Base-by-base conservation (phyloP, 2,888 invertebrate genomes). In the Troglohyphantes excavatus region DNA sequence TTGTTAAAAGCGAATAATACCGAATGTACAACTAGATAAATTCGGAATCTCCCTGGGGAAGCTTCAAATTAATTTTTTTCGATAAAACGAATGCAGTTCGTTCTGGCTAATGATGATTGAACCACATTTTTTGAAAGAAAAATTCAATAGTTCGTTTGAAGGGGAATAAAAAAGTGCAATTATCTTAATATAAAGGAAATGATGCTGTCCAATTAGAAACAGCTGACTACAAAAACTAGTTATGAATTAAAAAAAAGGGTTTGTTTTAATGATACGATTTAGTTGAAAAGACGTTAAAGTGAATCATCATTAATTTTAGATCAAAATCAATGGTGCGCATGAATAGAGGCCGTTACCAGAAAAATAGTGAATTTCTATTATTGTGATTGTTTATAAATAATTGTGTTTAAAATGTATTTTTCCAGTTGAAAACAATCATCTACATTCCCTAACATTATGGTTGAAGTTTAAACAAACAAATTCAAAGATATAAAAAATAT, bases 131-230 rank as follows among this genome's bases (percentile, higher is more conserved):
- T 29, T 46, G 29, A 53, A 78, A 78, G 26, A 17, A 68, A 53
- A 29, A n/a, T 17, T 68, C 65, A 67, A 27, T 68, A 46, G 21
- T 33, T 76, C 29, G 26, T 53, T 53, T 53, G 27, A 68, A 63
- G 33, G 67, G n/a, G 53, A 21, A 53, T 19, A 21, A 43, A 68
- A 63, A 81, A 82, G 61, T 61, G 21, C 59, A 72, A 72, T 17
- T n/a, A 33, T 26, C 39, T 11, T 61, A 39, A 61, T 19, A 6
- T 39, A 33, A 82, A 61, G 39, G 61, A 82, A 61, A 72, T 23
- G 29, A 82, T 33, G 61, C 23, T 26, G 13, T 33, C 39, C 72
- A 82, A 82, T 82, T 82, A 82, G 26, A 63, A 82, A 82, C 70
- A 72, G 70, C 70, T 82, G 70, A 82, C 82, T 26, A 39, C 39